Evolutionary conservation across 2,113 vertebrate genomes (phyloP).

Genomic region (Brachyistius frenatus): DNA sequence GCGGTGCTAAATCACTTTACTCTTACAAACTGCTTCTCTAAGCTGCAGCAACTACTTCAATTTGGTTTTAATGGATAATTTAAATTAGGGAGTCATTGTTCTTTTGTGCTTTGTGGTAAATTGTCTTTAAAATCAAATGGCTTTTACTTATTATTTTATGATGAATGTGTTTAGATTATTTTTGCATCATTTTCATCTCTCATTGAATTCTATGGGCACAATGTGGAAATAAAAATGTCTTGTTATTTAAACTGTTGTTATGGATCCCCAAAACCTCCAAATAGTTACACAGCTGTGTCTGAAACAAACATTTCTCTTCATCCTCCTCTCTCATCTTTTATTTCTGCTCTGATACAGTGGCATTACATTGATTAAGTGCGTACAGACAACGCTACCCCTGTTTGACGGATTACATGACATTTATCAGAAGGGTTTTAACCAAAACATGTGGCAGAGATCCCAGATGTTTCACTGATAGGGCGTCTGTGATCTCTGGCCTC

Average conservation of each 20-base stretch:
- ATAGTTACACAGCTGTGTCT: neutral
- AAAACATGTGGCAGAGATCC: slow-evolving; percentile 18
- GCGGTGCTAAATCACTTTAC: neutral
- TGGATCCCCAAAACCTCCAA: neutral
- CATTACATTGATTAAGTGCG: neutral
- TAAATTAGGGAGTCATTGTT: neutral
- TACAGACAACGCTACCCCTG: neutral
- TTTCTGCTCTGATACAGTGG: neutral
- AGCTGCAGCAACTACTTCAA: too few species aligned
- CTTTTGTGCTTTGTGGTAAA: neutral
- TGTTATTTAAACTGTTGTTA: neutral
- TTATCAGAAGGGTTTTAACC: slow-evolving; percentile 1
- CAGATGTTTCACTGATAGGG: slow-evolving; percentile 54
- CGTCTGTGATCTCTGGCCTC: slow-evolving; percentile 47
- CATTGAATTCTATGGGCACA: neutral
- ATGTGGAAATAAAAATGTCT: neutral
- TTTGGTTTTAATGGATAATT: neutral
- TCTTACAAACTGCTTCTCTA: too few species aligned
- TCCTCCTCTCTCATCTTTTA: neutral
- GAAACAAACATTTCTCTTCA: too few species aligned
- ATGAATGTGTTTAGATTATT: neutral
- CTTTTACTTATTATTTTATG: neutral
- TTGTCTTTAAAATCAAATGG: neutral
- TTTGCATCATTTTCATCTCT: neutral
- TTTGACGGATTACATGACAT: slow-evolving; percentile 2